phyloP scores from a whole-genome alignment of 2,113 vertebrate species.

The Pycnonotus jocosus region DNA sequence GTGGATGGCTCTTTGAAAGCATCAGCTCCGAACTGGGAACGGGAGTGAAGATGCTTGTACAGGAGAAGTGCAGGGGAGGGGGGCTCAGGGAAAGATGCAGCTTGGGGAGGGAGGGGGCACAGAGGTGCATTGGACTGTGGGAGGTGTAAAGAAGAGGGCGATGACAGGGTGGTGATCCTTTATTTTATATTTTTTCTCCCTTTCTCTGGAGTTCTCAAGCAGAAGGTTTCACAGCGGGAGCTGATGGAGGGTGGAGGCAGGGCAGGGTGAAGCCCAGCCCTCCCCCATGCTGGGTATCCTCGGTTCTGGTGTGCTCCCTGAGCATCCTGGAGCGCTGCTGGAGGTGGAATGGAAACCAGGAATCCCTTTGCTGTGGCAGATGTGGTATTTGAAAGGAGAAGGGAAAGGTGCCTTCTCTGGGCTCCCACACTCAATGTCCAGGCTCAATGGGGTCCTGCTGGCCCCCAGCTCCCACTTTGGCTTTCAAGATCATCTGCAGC shows the following conservation, averaged over 20 bases:
- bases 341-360: background rate
- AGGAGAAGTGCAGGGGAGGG: background rate
- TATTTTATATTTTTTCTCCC: background rate
- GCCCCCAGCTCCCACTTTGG: background rate
- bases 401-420: background rate
- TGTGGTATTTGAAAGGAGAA: background rate
- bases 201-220: background rate
- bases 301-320: background rate
- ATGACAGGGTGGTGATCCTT: background rate
- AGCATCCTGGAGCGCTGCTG: background rate
- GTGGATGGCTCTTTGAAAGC: slow-evolving; percentile 59
- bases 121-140: background rate
- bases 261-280: background rate
- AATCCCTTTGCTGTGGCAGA: rapidly evolving
- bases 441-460: rapidly evolving
- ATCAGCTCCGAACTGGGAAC: background rate
- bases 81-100: background rate
- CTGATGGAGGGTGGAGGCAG: background rate
- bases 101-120: background rate
- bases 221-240: background rate
- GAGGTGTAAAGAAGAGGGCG: background rate
- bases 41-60: background rate
- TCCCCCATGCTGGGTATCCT: rapidly evolving
- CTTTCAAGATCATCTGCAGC: background rate
- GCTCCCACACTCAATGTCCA: background rate